Base-by-base conservation (phyloP, 35 echinoderm and acorn worm genomes). In the Eucidaris tribuloides region DNA sequence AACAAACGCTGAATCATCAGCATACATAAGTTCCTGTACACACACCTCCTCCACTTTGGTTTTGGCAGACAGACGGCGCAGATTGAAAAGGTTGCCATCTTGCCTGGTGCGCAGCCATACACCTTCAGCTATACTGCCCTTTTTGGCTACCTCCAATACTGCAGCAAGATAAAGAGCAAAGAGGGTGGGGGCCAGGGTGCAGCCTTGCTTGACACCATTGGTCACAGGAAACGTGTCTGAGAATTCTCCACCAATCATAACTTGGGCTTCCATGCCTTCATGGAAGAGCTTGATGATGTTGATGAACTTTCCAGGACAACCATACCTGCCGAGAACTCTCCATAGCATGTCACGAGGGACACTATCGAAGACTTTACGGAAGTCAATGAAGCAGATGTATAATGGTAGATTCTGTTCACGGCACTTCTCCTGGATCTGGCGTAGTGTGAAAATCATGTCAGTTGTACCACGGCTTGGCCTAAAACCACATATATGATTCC, bases 201-300 rank as follows among this genome's bases (percentile, higher is more conserved):
- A 88, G 76, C 76, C 77, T 88, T 88, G 56, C 42, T 88, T 88
- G 3, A 81, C 85, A 27, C 76, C 56, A 48, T 44, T 50, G n/a
- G 33, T 64, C 38, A 88, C 42, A 14, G 18, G n/a, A n/a, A n/a
- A 87, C 2, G 85, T 1, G 42, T 81, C 85, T 27, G 32, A 31
- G 38, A 46, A 35, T 32, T 87, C 57, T 11, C 76, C 76, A 46
- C 33, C 62, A 13, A 52, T 35, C 3, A 76, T n/a, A 22, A 76
- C 59, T 49, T 80, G n/a, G 45, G 57, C 76, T 20, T 42, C 15
- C 76, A 87, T 80, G 44, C 38, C 58, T 11, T 87, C 85, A 56
- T 87, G 58, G 43, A 87, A 80, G 11, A 15, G 5, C 41, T 87
- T 65, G 43, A 81, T 80, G 34, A 76, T 38, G 22, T 42, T 46